Conservation (phyloP, 2,113 vertebrate genomes). For the Bubo blakistoni region DNA sequence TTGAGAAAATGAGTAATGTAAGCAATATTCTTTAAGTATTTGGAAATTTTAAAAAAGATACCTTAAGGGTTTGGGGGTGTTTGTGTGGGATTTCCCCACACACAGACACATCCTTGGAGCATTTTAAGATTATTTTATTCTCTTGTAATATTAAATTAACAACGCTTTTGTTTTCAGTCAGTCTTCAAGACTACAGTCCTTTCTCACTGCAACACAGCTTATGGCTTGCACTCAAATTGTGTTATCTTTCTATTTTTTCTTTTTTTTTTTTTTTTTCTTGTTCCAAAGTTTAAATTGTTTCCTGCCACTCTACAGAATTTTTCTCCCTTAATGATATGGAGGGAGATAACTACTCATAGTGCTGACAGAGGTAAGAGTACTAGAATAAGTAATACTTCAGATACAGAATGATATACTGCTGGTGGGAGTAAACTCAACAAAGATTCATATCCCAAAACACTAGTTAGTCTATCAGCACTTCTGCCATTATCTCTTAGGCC, state of each 20-base stretch:
- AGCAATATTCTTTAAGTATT: neutral
- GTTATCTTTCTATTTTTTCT: neutral
- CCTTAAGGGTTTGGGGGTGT: neutral
- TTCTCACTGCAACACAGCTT: neutral
- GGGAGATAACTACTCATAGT: slow-evolving; percentile 66
- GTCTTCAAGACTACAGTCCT: neutral
- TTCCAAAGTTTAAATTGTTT: slow-evolving; percentile 68
- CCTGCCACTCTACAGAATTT: slow-evolving; percentile 55
- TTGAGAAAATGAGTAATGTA: neutral
- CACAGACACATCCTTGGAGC: rapidly evolving
- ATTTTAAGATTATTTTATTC: neutral
- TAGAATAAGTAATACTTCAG: slow-evolving; percentile 64
- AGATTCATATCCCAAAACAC: slow-evolving; percentile 62
- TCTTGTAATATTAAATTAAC: neutral
- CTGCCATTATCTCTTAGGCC: slow-evolving; percentile 47
- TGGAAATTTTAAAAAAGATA: neutral
- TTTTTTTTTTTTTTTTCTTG: neutral
- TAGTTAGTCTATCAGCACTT: slow-evolving; percentile 54
- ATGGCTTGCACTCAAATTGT: slow-evolving; percentile 28
- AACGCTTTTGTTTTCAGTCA: neutral
- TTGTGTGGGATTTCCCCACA: neutral
- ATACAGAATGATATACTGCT: slow-evolving; percentile 53
- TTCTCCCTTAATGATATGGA: slow-evolving; percentile 54
- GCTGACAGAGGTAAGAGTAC: slow-evolving; percentile 56
- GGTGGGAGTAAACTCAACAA: slow-evolving; percentile 48